Evolutionary conservation across 2,888 invertebrate species (phyloP).

Genomic region (Tricholauxania praeusta): DNA sequence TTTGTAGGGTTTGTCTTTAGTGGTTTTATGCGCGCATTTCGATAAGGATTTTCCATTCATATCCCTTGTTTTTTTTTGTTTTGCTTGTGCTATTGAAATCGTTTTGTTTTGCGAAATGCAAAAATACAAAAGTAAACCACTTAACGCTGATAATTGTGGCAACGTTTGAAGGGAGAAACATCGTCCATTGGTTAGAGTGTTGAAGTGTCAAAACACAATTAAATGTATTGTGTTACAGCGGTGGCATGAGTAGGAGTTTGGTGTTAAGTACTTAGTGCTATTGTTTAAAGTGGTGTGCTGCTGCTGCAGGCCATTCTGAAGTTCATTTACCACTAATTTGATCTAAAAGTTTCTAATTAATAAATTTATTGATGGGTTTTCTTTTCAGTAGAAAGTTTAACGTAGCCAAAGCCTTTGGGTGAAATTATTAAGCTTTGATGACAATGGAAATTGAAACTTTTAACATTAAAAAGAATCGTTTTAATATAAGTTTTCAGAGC

Average conservation of each 20-base stretch:
- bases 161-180: background rate
- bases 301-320: background rate
- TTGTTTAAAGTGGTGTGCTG: constrained; percentile 11
- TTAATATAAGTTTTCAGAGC: too few relatives aligned
- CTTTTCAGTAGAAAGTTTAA: too few relatives aligned
- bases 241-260: background rate
- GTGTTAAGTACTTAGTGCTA: background rate
- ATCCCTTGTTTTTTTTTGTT: background rate
- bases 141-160: constrained; percentile 42
- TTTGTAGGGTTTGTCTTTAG: constrained; percentile 43
- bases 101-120: constrained; percentile 32
- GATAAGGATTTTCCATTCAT: constrained; percentile 9
- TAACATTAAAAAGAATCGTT: too few relatives aligned
- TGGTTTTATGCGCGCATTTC: background rate
- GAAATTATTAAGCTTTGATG: too few relatives aligned
- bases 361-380: constrained; percentile 21
- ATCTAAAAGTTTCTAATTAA: constrained; percentile 22
- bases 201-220: background rate
- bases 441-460: too few relatives aligned
- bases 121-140: constrained; percentile 38
- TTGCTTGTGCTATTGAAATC: constrained; percentile 15
- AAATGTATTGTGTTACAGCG: background rate
- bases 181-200: background rate
- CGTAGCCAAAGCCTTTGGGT: too few relatives aligned
- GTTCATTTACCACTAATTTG: constrained; percentile 1